Conservation (phyloP, 1,140 invertebrate species). For the Aphelenchoides fujianensis region DNA sequence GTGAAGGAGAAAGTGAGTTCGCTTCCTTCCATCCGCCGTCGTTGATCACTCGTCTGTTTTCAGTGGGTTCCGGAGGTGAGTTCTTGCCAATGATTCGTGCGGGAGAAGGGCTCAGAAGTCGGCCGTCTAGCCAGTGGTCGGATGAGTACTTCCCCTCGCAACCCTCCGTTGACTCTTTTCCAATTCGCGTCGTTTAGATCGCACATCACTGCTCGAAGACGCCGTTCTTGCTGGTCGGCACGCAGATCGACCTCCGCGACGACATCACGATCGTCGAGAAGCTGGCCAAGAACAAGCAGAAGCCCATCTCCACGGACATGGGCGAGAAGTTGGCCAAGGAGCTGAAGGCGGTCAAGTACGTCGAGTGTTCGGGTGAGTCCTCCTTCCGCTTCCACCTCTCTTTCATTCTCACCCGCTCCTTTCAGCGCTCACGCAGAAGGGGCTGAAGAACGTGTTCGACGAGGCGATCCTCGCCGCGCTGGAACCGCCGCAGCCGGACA, state of each 20-base stretch:
- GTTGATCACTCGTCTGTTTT: conserved; percentile 48
- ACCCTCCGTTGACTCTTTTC: too few species aligned
- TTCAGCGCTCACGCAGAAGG: conserved; percentile 73
- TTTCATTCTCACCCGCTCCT: not conserved
- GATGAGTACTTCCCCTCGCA: too few species aligned
- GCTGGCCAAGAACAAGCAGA: conserved; percentile 97
- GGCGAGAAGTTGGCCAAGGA: conserved; percentile 94
- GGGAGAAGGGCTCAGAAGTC: too few species aligned
- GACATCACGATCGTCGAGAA: conserved; percentile 95
- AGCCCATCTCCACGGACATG: conserved; percentile 89
- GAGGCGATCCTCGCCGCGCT: conserved; percentile 97
- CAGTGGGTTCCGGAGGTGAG: conserved; percentile 99
- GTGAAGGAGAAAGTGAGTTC: conserved; percentile 96
- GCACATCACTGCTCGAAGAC: conserved; percentile 99
- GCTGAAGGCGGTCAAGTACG: conserved; percentile 98
- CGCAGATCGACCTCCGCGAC: conserved; percentile 95
- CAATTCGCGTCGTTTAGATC: too few species aligned
- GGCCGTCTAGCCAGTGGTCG: too few species aligned
- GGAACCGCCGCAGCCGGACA: conserved; percentile 88
- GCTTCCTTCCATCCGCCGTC: too few species aligned
- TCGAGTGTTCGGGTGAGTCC: conserved; percentile 94
- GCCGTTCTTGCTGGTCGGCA: conserved; percentile 93
- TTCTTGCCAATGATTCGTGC: too few species aligned
- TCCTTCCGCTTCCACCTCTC: conserved; percentile 5
- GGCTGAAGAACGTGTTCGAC: conserved; percentile 99